Evolutionary conservation across 2,113 vertebrate genomes (phyloP), one percentile per base, ranked within the genome.

Genomic region (Penelope pileata): DNA sequence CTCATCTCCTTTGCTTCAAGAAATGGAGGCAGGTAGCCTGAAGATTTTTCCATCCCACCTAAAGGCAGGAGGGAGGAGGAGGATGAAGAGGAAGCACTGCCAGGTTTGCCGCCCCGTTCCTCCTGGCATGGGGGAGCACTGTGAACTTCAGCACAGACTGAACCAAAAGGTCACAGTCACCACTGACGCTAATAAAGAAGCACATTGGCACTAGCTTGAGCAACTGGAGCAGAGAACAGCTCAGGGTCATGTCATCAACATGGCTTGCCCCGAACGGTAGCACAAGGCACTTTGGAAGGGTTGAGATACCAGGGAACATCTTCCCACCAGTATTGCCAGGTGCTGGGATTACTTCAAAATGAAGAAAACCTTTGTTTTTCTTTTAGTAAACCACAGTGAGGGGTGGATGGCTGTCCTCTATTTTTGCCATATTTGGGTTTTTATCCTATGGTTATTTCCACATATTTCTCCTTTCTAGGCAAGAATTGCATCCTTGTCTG

Each of bases 151-250:
- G 34, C 88, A 66, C 16, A 81, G 80, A 1, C 73, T 29, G 86
- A 91, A 79, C 13, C 0, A 76, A 94, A 95, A 96, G 96, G 94
- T 93, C 93, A 82, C 3, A 51, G 73, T 78, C 92, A 92, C 91
- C 93, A 95, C 27, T 9, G 51, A 64, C 83, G 83, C 76, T 36
- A 82, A 48, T 69, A 51, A 78, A 86, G 90, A 72, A 76, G 43
- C 86, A 81, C 83, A 18, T 93, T 42, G 91, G 88, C 82, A 56
- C 64, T 74, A 43, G 30, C 34, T 26, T 0, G 4, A 95, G 80
- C 67, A 27, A 5, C 0, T 16, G 67, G 27, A 93, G 82, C 79
- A 74, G 76, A 74, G 91, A n/a, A 69, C 64, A 68, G 88, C 83
- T 78, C 86, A 18, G 50, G 70, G 72, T 29, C 50, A 14, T 36